Base-by-base conservation (phyloP, 2,888 invertebrate genomes). In the Tinea semifulvella region DNA sequence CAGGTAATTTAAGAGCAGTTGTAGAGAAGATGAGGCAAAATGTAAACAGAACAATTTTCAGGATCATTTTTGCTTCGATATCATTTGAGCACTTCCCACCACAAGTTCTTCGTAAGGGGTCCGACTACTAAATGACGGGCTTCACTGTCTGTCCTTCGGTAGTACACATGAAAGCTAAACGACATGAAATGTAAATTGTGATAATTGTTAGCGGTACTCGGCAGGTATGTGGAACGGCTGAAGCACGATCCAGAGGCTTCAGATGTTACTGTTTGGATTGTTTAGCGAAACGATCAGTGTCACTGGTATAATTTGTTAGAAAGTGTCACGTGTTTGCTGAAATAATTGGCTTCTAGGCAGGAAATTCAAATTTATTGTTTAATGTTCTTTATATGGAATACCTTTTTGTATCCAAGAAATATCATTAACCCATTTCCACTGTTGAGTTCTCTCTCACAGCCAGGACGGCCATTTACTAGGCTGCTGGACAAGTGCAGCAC, bases 191-290 rank as follows among this genome's bases (percentile, higher is more conserved):
- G 57, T 57, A 74, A 76, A 61, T 65, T 66, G 65, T 60, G 77
- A 65, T 79, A 80, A 80, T 79, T 80, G 59, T 57, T 77, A 69
- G 71, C 80, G 80, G 80, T 77, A 74, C 67, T 59, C 36, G 36
- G 3, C 47, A 43, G 53, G 60, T 65, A 76, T 73, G 69, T 79
- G 53, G 79, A 62, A 67, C 77, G 56, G 45, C 55, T 55, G 56
- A 59, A 53, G 57, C 76, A 77, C 76, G 76, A 74, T 58, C 55
- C 54, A 52, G 56, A 60, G 65, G 69, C 66, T 64, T 57, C 53
- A 56, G 59, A 55, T 51, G 56, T 57, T 61, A 61, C 64, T 74
- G 74, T 79, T 79, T 69, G 65, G 75, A 73, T 68, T 61, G 61
- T 76, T 43, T 79, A 79, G 69, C 72, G 56, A 53, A 53, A 57